phyloP scores from a whole-genome alignment of 2,888 invertebrate genomes.

The Falcaria lacertinaria region DNA sequence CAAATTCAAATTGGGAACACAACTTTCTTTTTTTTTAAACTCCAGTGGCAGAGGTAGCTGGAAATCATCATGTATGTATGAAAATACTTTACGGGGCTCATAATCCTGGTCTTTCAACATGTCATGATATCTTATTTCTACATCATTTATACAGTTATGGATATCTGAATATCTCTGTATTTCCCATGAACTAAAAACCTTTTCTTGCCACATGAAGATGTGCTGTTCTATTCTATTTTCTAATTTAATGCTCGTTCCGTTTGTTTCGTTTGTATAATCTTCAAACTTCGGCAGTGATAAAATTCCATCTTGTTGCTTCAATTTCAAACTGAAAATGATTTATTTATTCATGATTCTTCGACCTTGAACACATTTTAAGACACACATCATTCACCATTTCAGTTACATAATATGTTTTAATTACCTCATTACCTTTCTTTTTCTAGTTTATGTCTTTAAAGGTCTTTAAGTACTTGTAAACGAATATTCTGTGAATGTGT shows the following conservation, averaged over 20 bases:
- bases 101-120: conserved; percentile 44
- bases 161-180: conserved; percentile 78
- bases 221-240: conserved; percentile 44
- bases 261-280: conserved; percentile 41
- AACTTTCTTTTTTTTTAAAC: conserved; percentile 21
- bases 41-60: conserved; percentile 55
- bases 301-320: conserved; percentile 52
- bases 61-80: conserved; percentile 80
- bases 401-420: too few relatives aligned
- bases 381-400: too few relatives aligned
- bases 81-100: conserved; percentile 63
- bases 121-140: conserved; percentile 65
- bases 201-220: conserved; percentile 86
- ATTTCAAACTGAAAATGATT: conserved; percentile 46
- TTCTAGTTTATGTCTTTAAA: too few relatives aligned
- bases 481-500: too few relatives aligned
- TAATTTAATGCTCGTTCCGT: conserved; percentile 25
- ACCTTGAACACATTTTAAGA: too few relatives aligned
- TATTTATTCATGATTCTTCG: too few relatives aligned
- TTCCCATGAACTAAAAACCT: conserved; percentile 82
- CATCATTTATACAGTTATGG: conserved; percentile 81
- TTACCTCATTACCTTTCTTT: too few relatives aligned
- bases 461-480: too few relatives aligned
- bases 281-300: conserved; percentile 59
- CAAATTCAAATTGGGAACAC: conserved; percentile 27